These are phyloP conservation scores for Amphipyra tragopoginis DNA, from an alignment of 2,888 invertebrate genomes.

Conservation along the genomic window DNA sequence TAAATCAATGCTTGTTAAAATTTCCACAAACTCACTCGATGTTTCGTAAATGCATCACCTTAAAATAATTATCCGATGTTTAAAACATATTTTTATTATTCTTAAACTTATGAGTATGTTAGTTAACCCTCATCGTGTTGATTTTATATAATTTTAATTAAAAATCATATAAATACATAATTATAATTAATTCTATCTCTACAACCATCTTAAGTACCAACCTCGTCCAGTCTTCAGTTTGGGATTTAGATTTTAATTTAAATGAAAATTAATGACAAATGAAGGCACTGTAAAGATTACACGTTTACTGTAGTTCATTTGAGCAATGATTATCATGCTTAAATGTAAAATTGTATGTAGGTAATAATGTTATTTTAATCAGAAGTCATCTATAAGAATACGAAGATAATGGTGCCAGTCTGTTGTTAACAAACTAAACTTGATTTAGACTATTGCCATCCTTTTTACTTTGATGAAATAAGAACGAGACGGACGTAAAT, in stretches of 20 bases:
- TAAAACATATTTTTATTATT: slow-evolving; percentile 52
- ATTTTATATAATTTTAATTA: slow-evolving; percentile 39
- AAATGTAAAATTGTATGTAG: background rate
- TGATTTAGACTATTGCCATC: too few relatives aligned
- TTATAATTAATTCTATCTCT: slow-evolving; percentile 36
- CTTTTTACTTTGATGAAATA: too few relatives aligned
- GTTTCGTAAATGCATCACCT: slow-evolving; percentile 62
- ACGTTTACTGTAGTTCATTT: slow-evolving; percentile 17
- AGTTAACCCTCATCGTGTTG: slow-evolving; percentile 52
- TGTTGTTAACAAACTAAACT: too few relatives aligned
- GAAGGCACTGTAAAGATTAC: slow-evolving; percentile 58
- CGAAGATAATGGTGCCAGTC: too few relatives aligned
- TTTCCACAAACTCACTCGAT: slow-evolving; percentile 41
- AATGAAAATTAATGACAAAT: slow-evolving; percentile 43
- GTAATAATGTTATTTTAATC: too few relatives aligned
- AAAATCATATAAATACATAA: slow-evolving; percentile 34
- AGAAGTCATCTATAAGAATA: too few relatives aligned
- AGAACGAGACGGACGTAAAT: too few relatives aligned
- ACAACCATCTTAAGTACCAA: slow-evolving; percentile 66
- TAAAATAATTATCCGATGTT: slow-evolving; percentile 31
- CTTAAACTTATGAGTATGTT: slow-evolving; percentile 64
- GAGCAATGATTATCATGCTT: slow-evolving; percentile 13
- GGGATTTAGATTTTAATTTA: slow-evolving; percentile 33
- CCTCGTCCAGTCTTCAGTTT: slow-evolving; percentile 67
- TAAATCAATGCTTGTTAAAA: slow-evolving; percentile 8